Base-by-base conservation (phyloP, 1,140 invertebrate species). In the Apis florea region DNA sequence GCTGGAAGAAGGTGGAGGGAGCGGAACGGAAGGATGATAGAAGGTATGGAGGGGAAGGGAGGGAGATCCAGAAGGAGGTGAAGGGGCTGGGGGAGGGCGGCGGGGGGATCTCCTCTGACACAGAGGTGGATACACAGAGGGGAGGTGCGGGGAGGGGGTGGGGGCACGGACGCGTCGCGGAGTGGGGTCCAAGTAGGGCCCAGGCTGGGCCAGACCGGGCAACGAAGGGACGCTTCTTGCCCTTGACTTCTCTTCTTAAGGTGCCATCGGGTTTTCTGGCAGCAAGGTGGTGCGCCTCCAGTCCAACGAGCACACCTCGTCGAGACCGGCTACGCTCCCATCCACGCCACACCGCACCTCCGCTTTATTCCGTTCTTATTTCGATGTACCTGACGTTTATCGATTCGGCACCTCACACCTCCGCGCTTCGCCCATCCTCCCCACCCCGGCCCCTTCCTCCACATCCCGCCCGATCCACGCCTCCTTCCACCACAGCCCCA, bases 201-300 rank as follows among this genome's bases (percentile, higher is more conserved):
- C 74, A 72, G 24, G 63, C 82, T 53, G 76, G 74, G 67, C 72
- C 80, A 77, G 73, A 70, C 81, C 58, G 70, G 74, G 26, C 72
- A 74, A 74, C 76, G 72, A 89, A 89, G 87, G 85, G 83, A 89
- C 87, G 74, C 81, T 89, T 89, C 88, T 87, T 89, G 88, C 85
- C 87, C 88, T 89, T 89, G 87, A 85, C 85, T 87, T 85, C 81
- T 89, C 85, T 88, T 71, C 81, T 89, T 89, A 89, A 89, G 83
- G 85, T 85, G 71, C 83, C 79, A 88, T 88, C 86, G 76, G 69
- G 83, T 88, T 87, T 88, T 88, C 87, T 88, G 87, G 87, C 85
- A 87, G 78, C 85, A 54, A 85, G 82, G 61, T 70, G 73, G 78
- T 73, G 69, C 49, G 80, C 61, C 78, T 83, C 76, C 61, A 73